Percentiles rank a stretch among this genome's conserved stretches.
phyloP scores from a whole-genome alignment of 2,797 vertebrate genomes.

The Hafferia zeledoni region DNA sequence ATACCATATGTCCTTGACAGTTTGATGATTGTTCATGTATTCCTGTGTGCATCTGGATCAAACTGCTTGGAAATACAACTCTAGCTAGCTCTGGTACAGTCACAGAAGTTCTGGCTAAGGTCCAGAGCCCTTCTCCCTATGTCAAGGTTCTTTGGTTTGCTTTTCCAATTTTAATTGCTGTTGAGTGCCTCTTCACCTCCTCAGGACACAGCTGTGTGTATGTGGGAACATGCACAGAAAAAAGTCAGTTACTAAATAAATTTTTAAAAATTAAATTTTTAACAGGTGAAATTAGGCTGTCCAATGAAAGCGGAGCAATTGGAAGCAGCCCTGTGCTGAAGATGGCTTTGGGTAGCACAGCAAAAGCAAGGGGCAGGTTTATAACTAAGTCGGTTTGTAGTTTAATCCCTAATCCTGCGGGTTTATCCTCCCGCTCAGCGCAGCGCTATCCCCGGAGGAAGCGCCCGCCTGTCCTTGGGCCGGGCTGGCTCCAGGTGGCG shows the following conservation, averaged over 20 bases:
- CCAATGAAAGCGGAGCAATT: not conserved
- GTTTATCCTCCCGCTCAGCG: not conserved
- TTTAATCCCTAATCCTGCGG: not conserved
- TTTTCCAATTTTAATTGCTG: not conserved
- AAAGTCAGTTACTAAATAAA: not conserved
- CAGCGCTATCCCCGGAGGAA: not conserved
- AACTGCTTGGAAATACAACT: not conserved
- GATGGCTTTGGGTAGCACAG: not conserved
- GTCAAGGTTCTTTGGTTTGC: not conserved
- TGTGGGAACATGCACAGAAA: not conserved
- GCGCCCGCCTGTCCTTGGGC: not conserved
- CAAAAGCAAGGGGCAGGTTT: not conserved
- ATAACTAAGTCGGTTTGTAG: not conserved
- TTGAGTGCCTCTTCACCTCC: not conserved
- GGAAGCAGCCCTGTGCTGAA: not conserved
- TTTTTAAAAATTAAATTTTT: not conserved
- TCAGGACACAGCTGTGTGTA: too few species aligned
- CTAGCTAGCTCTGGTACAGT: not conserved
- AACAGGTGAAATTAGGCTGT: not conserved
- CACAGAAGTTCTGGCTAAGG: not conserved
- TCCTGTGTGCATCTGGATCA: not conserved
- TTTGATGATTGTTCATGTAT: not conserved
- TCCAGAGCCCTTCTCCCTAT: not conserved
- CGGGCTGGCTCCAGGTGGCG: not conserved
- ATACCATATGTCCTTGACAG: not conserved